phyloP scores from a whole-genome alignment of 2,113 vertebrate species.

The Ageneiosus marmoratus region DNA sequence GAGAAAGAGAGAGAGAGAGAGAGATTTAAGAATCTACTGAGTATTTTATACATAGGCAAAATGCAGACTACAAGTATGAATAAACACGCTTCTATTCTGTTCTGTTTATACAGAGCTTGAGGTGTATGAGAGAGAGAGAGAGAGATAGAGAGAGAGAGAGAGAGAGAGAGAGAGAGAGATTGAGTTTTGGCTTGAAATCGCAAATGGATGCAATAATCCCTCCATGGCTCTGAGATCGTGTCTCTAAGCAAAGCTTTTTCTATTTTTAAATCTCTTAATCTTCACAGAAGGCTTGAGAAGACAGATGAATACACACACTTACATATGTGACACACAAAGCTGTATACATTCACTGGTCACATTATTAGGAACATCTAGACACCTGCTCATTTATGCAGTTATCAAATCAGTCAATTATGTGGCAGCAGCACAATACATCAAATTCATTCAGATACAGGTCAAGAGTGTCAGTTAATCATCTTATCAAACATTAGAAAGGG shows the following conservation, averaged over 20 bases:
- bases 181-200: constrained; percentile 51
- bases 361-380: background rate
- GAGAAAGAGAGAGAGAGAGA: constrained; percentile 9
- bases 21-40: background rate
- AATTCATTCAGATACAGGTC: background rate
- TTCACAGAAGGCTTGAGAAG: constrained; percentile 57
- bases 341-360: background rate
- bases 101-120: background rate
- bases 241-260: constrained; percentile 50
- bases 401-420: too few relatives aligned
- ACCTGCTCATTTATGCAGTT: background rate
- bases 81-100: background rate
- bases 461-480: background rate
- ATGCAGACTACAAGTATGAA: constrained; percentile 9
- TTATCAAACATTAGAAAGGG: background rate
- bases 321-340: background rate
- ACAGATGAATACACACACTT: constrained; percentile 26
- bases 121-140: background rate
- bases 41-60: constrained; percentile 10
- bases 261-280: constrained; percentile 56
- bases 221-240: constrained; percentile 45
- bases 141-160: too few relatives aligned
- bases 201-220: constrained; percentile 49
- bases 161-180: constrained; percentile 46
- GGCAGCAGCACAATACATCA: background rate